phyloP scores from a whole-genome alignment of 2,113 vertebrate species.

The Mungos mungo region DNA sequence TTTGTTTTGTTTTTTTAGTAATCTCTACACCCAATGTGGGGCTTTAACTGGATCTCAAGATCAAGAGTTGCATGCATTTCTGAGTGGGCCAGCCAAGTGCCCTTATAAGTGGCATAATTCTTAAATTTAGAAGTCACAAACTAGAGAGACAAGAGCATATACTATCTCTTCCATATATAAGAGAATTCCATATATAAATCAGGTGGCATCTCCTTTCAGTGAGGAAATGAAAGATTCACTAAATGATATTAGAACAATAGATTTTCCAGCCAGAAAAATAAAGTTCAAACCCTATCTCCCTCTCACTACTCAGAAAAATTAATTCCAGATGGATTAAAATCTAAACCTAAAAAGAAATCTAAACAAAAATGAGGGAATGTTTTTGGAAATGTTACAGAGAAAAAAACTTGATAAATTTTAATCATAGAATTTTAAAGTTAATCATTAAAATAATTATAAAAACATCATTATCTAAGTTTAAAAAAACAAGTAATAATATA shows the following conservation, averaged over 20 bases:
- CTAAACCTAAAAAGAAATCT: not conserved
- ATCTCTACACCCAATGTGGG: not conserved
- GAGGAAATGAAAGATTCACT: not conserved
- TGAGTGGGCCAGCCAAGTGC: not conserved
- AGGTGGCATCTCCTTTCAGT: not conserved
- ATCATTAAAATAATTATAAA: conserved; percentile 24
- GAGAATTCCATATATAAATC: not conserved
- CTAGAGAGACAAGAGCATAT: not conserved
- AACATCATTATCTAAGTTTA: not conserved
- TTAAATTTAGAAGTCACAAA: not conserved
- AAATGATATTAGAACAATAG: not conserved
- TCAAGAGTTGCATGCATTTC: not conserved
- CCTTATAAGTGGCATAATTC: not conserved
- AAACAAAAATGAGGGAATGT: not conserved
- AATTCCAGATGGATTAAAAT: conserved; percentile 26
- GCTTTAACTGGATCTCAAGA: not conserved
- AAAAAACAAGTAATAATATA: not conserved
- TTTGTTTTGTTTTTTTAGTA: not conserved
- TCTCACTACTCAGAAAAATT: not conserved
- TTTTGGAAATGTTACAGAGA: not conserved
- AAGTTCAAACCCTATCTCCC: not conserved
- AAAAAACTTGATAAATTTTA: not conserved
- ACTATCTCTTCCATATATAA: not conserved
- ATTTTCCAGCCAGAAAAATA: not conserved
- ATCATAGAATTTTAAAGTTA: not conserved